phyloP scores from a whole-genome alignment of 53 echinoderm and acorn worm genomes.

The Crossaster papposus region DNA sequence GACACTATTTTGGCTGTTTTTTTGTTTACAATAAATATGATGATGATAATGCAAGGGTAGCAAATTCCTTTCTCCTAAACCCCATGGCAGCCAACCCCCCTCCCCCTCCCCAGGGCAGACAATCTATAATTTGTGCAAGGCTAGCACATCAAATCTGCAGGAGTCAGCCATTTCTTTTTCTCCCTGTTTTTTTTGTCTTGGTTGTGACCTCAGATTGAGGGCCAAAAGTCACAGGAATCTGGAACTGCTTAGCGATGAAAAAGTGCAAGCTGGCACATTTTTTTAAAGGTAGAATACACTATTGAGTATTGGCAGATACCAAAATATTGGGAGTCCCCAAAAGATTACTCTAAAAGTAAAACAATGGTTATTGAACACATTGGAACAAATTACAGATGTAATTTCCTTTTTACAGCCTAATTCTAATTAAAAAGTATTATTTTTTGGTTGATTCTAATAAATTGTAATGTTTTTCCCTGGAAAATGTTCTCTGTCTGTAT shows the following conservation, averaged over 20 bases:
- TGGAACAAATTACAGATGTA: no score
- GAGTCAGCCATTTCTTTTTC: conserved; percentile 44
- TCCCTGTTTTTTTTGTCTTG: background rate
- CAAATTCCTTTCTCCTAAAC: no score
- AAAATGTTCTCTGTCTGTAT: background rate
- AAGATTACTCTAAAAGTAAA: background rate
- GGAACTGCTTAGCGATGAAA: background rate
- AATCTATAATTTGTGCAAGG: conserved; percentile 44
- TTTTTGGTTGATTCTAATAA: no score
- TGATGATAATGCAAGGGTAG: no score
- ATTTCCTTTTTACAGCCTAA: no score
- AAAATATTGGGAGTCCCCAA: background rate
- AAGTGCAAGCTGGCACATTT: conserved; percentile 60
- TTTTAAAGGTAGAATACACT: no score
- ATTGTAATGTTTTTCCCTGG: background rate
- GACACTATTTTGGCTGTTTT: no score
- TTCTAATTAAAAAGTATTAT: no score
- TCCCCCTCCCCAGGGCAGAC: background rate
- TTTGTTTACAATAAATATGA: no score
- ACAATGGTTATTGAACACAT: no score
- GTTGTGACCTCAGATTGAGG: conserved; percentile 47
- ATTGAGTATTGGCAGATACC: no score
- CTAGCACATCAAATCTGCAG: conserved; percentile 53
- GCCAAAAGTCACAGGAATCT: conserved; percentile 38
- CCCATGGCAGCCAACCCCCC: no score